phyloP scores from a whole-genome alignment of 2,113 vertebrate species.

The Equus przewalskii region DNA sequence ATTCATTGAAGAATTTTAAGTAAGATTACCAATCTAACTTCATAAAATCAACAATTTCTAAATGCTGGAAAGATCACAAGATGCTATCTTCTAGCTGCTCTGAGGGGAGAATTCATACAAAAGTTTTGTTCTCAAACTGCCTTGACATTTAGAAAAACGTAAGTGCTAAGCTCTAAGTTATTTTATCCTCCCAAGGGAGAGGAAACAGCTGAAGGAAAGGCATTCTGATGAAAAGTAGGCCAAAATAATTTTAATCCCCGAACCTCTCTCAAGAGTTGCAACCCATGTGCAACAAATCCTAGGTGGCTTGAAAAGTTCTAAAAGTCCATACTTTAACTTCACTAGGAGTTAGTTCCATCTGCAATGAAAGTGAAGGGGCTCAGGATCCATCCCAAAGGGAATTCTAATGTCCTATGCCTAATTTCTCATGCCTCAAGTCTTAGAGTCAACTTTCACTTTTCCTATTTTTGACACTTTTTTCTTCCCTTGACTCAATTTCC shows the following conservation, averaged over 20 bases:
- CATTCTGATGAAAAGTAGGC: not conserved
- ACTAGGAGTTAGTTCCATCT: not conserved
- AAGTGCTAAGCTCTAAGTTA: not conserved
- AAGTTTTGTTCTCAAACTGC: conserved; percentile 5
- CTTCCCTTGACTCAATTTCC: not conserved
- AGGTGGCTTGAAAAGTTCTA: not conserved
- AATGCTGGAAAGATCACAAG: not conserved
- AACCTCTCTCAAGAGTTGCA: not conserved
- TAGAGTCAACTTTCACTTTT: not conserved
- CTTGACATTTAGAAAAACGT: not conserved
- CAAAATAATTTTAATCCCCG: not conserved
- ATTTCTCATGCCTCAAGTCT: not conserved
- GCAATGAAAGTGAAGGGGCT: not conserved
- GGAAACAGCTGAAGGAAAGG: not conserved
- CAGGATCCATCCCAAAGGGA: not conserved
- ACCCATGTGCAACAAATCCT: not conserved
- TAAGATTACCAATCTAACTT: conserved; percentile 23
- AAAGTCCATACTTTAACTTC: not conserved
- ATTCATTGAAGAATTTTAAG: conserved; percentile 37
- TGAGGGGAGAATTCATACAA: not conserved
- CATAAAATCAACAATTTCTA: conserved; percentile 12
- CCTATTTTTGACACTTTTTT: not conserved
- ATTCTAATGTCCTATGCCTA: not conserved
- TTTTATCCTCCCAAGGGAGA: not conserved
- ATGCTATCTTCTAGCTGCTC: not conserved